Conservation (phyloP, 1,140 invertebrate species). For the Neelides sp. region DNA sequence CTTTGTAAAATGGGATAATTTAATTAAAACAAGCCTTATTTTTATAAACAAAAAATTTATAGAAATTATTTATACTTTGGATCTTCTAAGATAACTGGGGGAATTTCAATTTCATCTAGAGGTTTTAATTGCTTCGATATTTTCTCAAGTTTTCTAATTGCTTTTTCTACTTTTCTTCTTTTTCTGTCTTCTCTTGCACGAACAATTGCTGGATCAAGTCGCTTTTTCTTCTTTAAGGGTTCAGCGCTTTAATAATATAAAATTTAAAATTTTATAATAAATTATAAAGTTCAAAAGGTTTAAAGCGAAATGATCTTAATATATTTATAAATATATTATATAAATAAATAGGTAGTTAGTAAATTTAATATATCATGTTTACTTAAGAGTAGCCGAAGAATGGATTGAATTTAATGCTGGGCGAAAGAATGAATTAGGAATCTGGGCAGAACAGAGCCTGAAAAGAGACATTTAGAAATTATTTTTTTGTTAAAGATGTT, state of each 20-base stretch:
- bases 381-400: too few species aligned
- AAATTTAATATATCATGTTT: too few species aligned
- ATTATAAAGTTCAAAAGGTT: not conserved
- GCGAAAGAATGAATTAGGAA: too few species aligned
- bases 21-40: not conserved
- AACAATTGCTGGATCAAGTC: slow-evolving; percentile 61
- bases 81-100: slow-evolving; percentile 50
- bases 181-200: slow-evolving; percentile 63
- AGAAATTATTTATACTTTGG: slow-evolving; percentile 43
- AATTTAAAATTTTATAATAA: not conserved
- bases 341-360: not conserved
- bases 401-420: too few species aligned
- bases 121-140: slow-evolving; percentile 64
- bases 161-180: slow-evolving; percentile 66
- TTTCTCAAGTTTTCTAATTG: slow-evolving; percentile 63
- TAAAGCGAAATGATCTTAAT: not conserved
- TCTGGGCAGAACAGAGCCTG: too few species aligned
- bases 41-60: not conserved
- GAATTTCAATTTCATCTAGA: slow-evolving; percentile 62
- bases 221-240: slow-evolving; percentile 78
- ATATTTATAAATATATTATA: not conserved
- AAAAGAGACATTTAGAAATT: too few species aligned
- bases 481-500: too few species aligned
- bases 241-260: slow-evolving; percentile 46
- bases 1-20: not conserved